Evolutionary conservation across 2,888 invertebrate species (phyloP).

Genomic region (Stictocephala bisonia): DNA sequence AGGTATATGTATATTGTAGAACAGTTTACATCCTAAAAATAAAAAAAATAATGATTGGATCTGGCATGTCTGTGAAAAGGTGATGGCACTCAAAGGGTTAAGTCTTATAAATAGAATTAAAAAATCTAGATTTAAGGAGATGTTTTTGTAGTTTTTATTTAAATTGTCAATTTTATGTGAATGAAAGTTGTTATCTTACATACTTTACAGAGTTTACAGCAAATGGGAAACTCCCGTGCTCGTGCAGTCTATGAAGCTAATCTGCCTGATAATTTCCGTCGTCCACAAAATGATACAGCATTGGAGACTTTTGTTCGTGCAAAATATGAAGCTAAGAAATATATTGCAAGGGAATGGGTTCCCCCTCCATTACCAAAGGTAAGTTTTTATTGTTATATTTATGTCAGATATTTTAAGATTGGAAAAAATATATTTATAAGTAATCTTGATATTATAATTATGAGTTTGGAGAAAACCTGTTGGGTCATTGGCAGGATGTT

Average conservation of each 20-base stretch:
- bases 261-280: conserved; percentile 92
- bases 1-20: too few species aligned
- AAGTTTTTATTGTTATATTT: conserved; percentile 64
- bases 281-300: conserved; percentile 94
- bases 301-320: conserved; percentile 96
- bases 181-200: neutral
- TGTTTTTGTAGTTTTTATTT: too few species aligned
- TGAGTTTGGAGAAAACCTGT: too few species aligned
- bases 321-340: conserved; percentile 99
- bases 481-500: too few species aligned
- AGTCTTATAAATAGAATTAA: too few species aligned
- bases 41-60: too few species aligned
- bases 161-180: too few species aligned
- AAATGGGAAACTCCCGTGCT: conserved; percentile 98
- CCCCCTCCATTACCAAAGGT: conserved; percentile 87
- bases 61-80: too few species aligned
- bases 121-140: too few species aligned
- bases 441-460: too few species aligned
- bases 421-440: neutral
- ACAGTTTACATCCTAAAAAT: too few species aligned
- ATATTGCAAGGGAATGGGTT: conserved; percentile 98
- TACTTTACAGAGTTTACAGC: conserved; percentile 77
- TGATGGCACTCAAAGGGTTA: too few species aligned
- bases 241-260: conserved; percentile 98
- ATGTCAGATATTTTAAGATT: neutral